A percentile compares a stretch with the other conserved stretches of the same genome.
phyloP scores from a whole-genome alignment of 2,888 invertebrate species.

The Mystacides longicornis region DNA sequence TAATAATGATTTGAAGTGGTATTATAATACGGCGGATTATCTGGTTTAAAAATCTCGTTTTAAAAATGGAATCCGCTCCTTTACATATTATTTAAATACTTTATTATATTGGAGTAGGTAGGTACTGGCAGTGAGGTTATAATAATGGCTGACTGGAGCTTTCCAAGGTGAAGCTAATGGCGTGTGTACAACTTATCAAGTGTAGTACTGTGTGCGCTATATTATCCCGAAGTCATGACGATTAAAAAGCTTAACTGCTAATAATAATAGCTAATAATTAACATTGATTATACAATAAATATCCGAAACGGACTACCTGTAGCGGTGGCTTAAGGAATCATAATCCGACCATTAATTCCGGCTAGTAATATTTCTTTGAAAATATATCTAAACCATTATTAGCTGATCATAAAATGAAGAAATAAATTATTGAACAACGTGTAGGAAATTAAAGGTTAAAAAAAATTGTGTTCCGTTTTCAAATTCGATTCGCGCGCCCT shows the following conservation, averaged over 20 bases:
- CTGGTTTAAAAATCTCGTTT: conserved; percentile 12
- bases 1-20: conserved; percentile 9
- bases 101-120: not conserved
- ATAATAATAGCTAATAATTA: not conserved
- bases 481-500: too few relatives aligned
- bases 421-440: too few relatives aligned
- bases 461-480: too few relatives aligned
- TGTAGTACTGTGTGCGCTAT: not conserved
- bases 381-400: too few relatives aligned
- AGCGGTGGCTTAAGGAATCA: too few relatives aligned
- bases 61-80: conserved; percentile 17
- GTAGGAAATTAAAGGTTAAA: too few relatives aligned
- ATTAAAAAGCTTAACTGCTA: not conserved
- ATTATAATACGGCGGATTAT: conserved; percentile 9
- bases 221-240: not conserved
- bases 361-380: too few relatives aligned
- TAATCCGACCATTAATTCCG: too few relatives aligned
- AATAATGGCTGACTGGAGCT: not conserved
- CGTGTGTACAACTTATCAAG: not conserved
- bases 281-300: not conserved
- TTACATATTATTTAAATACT: conserved; percentile 4
- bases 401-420: too few relatives aligned
- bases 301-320: too few relatives aligned
- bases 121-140: not conserved
- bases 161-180: not conserved